A percentile compares a stretch with the other conserved stretches of the same genome.
These are phyloP conservation scores for Xiphorhynchus erythropygius DNA, from an alignment of 2,797 vertebrate species.

Conservation along the genomic window DNA sequence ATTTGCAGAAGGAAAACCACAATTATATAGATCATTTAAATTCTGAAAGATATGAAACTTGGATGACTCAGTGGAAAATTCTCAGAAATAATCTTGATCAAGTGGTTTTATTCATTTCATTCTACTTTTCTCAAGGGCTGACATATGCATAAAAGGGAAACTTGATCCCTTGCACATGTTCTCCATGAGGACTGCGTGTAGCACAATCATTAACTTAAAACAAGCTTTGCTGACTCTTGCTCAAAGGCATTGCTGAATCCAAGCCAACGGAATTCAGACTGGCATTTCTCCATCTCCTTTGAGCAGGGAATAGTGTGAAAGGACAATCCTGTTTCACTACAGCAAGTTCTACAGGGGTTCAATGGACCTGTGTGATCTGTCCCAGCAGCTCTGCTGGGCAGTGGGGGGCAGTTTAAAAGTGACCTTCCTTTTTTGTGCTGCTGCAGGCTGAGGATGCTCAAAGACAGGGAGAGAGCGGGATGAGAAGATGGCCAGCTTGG, in stretches of 20 bases:
- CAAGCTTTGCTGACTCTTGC: conserved; percentile 44
- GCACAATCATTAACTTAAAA: conserved; percentile 52
- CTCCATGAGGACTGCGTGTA: conserved; percentile 60
- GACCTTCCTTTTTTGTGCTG: not conserved
- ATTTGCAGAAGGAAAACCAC: conserved; percentile 9
- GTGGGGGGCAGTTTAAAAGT: not conserved
- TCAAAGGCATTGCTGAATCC: conserved; percentile 59
- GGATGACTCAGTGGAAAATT: conserved; percentile 40
- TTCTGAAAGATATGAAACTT: conserved; percentile 1
- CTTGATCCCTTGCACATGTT: conserved; percentile 67
- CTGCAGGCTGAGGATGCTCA: not conserved
- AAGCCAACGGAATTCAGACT: conserved; percentile 55
- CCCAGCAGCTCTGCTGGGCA: not conserved
- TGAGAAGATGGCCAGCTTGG: not conserved
- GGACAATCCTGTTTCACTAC: not conserved
- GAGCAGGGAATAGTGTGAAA: not conserved
- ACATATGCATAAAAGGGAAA: conserved; percentile 50
- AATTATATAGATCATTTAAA: not conserved
- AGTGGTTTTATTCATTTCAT: conserved; percentile 65
- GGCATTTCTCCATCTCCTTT: conserved; percentile 57
- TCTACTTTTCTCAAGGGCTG: conserved; percentile 62
- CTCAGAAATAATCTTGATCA: conserved; percentile 52
- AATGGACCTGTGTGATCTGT: not conserved
- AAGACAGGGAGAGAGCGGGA: not conserved
- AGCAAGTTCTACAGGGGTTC: not conserved